Evolutionary conservation across 2,888 invertebrate species (phyloP), one percentile per base, ranked within the genome.

Genomic region (Melipona beecheii): DNA sequence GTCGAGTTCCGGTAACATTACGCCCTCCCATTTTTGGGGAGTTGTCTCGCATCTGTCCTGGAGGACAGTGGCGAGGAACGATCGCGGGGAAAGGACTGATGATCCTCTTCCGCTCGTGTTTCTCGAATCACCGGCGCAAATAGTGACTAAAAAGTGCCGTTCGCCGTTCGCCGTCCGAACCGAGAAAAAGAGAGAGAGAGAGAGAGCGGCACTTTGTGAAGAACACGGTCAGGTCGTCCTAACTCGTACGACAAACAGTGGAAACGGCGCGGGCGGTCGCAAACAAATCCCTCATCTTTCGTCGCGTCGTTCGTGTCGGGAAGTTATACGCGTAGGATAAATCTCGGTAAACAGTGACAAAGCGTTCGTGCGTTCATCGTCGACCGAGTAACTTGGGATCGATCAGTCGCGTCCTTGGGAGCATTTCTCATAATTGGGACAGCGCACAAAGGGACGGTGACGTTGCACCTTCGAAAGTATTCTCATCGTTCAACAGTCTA

Each of bases 201-300:
- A 58, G 43, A 50, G 65, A 76, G 74, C 88, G 89, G 87, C 85
- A 79, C 83, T 90, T 90, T 86, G 87, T 87, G 82, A 73, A 77
- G 60, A 75, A 50, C 24, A 5, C 4, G 36, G 17, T 64, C 78
- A 71, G 88, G 87, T 86, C 84, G 89, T 89, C 90, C 90, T 93
- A 93, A 93, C 92, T 91, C 90, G 82, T 90, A 92, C 86, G 91
- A 90, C 92, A 93, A 93, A 93, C 91, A 92, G 74, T 81, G 87
- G 82, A 89, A 84, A 85, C 85, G 75, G 83, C 81, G 85, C 88
- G 89, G 89, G 89, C 89, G 90, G 89, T 83, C 86, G 91, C 91
- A 92, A 92, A 92, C 91, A 91, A 91, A 90, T 87, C 86, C 75
- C 71, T 60, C 56, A 24, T 52, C 27, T 49, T 21, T 27, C 73